Evolutionary conservation across 2,888 invertebrate genomes (phyloP).

Genomic region (Nephrotoma flavescens): DNA sequence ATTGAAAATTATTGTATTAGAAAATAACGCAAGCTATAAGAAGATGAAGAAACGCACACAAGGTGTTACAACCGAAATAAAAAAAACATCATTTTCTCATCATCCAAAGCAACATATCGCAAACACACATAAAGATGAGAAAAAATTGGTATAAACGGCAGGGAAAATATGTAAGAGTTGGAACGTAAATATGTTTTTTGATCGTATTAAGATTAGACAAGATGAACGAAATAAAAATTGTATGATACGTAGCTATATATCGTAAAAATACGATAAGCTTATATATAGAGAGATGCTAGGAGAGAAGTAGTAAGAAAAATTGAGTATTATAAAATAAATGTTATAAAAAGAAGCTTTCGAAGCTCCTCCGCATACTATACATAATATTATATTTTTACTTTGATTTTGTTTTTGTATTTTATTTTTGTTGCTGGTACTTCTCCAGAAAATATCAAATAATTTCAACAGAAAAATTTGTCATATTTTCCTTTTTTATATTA

Average conservation of each 20-base stretch:
- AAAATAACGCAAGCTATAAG: not conserved
- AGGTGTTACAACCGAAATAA: not conserved
- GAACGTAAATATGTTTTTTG: not conserved
- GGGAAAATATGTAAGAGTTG: not conserved
- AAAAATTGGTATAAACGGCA: not conserved
- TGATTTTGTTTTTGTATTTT: not conserved
- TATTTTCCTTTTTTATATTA: not conserved
- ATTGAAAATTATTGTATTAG: not conserved
- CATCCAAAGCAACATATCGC: not conserved
- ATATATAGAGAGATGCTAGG: not conserved
- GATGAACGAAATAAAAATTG: not conserved
- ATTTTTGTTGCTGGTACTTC: not conserved
- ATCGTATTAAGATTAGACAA: not conserved
- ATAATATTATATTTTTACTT: too few species aligned
- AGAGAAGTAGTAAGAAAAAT: not conserved
- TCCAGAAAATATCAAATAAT: not conserved
- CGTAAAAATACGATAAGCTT: not conserved
- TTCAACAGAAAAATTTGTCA: not conserved
- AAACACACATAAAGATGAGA: not conserved
- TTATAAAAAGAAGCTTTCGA: not conserved
- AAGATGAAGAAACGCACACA: not conserved
- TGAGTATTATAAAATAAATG: not conserved
- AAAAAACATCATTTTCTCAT: not conserved
- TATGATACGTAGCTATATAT: not conserved
- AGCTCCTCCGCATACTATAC: not conserved